Conservation (phyloP, 2,113 vertebrate species). For the Aspidoscelis tigris region DNA sequence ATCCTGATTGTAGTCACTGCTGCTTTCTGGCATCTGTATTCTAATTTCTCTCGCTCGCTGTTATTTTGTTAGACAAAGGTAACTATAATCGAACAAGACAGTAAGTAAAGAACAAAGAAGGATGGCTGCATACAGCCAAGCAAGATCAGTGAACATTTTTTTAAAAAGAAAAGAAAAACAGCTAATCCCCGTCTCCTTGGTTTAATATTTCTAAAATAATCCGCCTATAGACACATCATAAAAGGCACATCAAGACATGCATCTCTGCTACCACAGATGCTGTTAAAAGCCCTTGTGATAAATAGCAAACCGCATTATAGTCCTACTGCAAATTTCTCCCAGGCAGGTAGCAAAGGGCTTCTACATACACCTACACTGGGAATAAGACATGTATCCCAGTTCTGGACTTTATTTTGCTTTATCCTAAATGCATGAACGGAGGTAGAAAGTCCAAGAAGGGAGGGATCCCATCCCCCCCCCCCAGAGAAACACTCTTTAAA, state of each 20-base stretch:
- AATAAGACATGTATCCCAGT: slow-evolving; percentile 63
- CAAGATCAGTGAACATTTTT: slow-evolving; percentile 36
- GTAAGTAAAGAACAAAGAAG: slow-evolving; percentile 42
- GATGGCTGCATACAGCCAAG: slow-evolving; percentile 16
- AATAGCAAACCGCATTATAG: slow-evolving; percentile 59
- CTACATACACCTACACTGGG: slow-evolving; percentile 57
- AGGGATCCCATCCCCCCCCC: neutral
- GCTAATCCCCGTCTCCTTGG: slow-evolving; percentile 30
- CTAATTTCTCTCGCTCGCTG: neutral
- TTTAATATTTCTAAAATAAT: slow-evolving; percentile 61
- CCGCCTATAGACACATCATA: slow-evolving; percentile 52
- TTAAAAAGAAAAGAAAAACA: slow-evolving; percentile 23
- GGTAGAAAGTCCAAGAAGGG: slow-evolving; percentile 36
- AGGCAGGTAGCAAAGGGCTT: slow-evolving; percentile 56
- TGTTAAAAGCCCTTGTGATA: slow-evolving; percentile 56
- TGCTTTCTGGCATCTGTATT: slow-evolving; percentile 43
- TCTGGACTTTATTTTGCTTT: slow-evolving; percentile 75
- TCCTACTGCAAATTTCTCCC: slow-evolving; percentile 63
- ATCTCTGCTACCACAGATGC: slow-evolving; percentile 22
- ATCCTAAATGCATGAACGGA: slow-evolving; percentile 69
- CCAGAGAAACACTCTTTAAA: slow-evolving; percentile 60
- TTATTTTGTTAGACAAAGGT: slow-evolving; percentile 24
- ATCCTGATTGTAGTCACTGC: slow-evolving; percentile 25
- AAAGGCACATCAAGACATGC: slow-evolving; percentile 56
- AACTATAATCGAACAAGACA: slow-evolving; percentile 31